Percentiles rank a stretch among this genome's conserved stretches.
Evolutionary conservation across 2,888 invertebrate species (phyloP).

Genomic region (Cheilosia vulpina): DNA sequence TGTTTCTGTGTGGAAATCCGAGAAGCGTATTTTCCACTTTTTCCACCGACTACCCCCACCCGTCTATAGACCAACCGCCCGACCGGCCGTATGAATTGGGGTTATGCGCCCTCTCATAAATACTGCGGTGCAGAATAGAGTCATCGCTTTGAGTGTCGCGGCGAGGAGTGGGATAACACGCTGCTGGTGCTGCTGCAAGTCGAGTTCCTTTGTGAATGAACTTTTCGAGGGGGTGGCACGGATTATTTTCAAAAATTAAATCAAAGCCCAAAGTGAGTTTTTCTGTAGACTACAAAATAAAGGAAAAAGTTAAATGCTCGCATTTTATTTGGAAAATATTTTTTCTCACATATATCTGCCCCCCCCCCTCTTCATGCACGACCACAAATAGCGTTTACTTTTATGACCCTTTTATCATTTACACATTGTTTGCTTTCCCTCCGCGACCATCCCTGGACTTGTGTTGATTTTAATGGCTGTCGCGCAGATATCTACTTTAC

Average conservation of each 20-base stretch:
- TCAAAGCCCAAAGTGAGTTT: constrained; percentile 69
- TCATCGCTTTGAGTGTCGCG: constrained; percentile 59
- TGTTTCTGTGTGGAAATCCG: constrained; percentile 65
- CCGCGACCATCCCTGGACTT: background rate
- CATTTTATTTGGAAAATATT: constrained; percentile 42
- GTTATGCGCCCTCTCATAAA: constrained; percentile 74
- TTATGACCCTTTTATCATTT: constrained; percentile 74
- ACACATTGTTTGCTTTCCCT: constrained; percentile 47
- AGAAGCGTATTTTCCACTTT: constrained; percentile 68
- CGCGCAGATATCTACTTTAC: constrained; percentile 16
- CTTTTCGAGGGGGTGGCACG: constrained; percentile 28
- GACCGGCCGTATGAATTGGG: constrained; percentile 70
- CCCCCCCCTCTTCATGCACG: constrained; percentile 3
- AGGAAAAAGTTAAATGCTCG: constrained; percentile 40
- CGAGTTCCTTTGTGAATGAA: constrained; percentile 65
- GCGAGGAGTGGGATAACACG: background rate
- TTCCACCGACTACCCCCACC: constrained; percentile 3
- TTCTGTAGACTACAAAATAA: constrained; percentile 24
- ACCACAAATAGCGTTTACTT: constrained; percentile 49
- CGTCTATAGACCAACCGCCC: constrained; percentile 25
- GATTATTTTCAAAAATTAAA: constrained; percentile 69
- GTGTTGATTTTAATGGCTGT: constrained; percentile 66
- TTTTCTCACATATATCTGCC: constrained; percentile 9
- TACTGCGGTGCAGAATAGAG: constrained; percentile 68
- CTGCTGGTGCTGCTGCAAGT: constrained; percentile 49